Conservation (phyloP, 2,888 invertebrate species). For the Molorchus minor region DNA sequence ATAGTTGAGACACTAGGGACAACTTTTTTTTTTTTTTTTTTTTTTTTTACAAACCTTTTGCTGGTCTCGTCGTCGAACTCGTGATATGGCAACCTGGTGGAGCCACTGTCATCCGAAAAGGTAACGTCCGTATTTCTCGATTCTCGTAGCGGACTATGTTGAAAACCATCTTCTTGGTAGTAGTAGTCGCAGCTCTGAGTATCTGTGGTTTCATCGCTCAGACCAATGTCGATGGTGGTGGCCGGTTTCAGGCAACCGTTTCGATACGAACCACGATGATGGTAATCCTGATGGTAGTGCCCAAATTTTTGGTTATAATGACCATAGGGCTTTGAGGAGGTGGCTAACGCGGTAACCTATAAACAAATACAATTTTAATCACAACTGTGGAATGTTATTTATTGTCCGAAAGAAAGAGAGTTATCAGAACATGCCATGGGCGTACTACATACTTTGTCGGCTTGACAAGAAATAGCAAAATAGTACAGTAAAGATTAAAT, state of each 20-base stretch:
- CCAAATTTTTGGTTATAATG: conserved; percentile 4
- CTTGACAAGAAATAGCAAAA: no score
- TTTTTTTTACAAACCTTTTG: conserved; percentile 40
- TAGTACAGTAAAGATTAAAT: no score
- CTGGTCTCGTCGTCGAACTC: conserved; percentile 51
- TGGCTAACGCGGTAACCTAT: neutral
- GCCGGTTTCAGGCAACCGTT: conserved; percentile 36
- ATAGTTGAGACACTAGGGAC: no score
- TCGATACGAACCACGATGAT: conserved; percentile 32
- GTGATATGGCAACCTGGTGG: conserved; percentile 54
- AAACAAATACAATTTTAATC: conserved; percentile 2
- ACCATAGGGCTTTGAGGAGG: neutral
- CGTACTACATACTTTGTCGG: no score
- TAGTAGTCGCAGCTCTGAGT: conserved; percentile 54
- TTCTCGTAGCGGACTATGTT: conserved; percentile 46
- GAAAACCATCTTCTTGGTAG: conserved; percentile 54
- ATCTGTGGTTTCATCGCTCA: conserved; percentile 57
- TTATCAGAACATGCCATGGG: no score
- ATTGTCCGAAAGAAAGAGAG: no score
- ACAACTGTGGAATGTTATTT: no score
- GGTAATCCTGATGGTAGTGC: conserved; percentile 12
- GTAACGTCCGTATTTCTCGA: conserved; percentile 48
- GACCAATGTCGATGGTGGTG: conserved; percentile 49
- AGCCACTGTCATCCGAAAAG: conserved; percentile 56
- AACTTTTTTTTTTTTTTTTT: no score